phyloP scores from a whole-genome alignment of 2,797 vertebrate species.

The Sebastes dallii region DNA sequence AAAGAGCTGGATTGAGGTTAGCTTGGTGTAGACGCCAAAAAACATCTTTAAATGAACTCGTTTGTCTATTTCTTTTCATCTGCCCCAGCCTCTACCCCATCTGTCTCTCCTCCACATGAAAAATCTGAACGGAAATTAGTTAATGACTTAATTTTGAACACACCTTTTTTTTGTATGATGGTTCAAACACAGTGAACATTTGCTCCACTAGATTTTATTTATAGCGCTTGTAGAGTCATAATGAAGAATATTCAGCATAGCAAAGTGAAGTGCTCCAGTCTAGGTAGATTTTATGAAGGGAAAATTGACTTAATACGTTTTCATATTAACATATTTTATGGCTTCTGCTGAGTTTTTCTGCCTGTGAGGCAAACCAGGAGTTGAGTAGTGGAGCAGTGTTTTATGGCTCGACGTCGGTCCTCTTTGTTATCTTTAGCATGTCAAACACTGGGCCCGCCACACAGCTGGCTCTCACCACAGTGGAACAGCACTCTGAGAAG shows the following conservation, averaged over 20 bases:
- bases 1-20: slow-evolving; percentile 82
- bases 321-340: slow-evolving; percentile 37
- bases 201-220: background rate
- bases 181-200: slow-evolving; percentile 15
- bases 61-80: slow-evolving; percentile 76
- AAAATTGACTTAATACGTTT: slow-evolving; percentile 16
- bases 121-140: slow-evolving; percentile 30
- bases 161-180: background rate
- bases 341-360: slow-evolving; percentile 22
- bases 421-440: slow-evolving; percentile 66
- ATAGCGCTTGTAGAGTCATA: background rate
- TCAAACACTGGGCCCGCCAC: slow-evolving; percentile 59
- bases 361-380: slow-evolving; percentile 42
- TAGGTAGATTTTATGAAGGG: slow-evolving; percentile 12
- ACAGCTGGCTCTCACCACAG: slow-evolving; percentile 64
- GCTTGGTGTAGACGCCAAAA: slow-evolving; percentile 74
- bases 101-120: slow-evolving; percentile 31
- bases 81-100: slow-evolving; percentile 47
- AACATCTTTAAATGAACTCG: slow-evolving; percentile 78
- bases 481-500: slow-evolving; percentile 40
- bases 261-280: background rate
- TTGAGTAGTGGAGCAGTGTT: slow-evolving; percentile 22
- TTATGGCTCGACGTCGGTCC: slow-evolving; percentile 38
- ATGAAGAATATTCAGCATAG: background rate
- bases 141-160: slow-evolving; percentile 41